Evolutionary conservation across 2,113 vertebrate genomes (phyloP).

Genomic region (Pogona vitticeps): DNA sequence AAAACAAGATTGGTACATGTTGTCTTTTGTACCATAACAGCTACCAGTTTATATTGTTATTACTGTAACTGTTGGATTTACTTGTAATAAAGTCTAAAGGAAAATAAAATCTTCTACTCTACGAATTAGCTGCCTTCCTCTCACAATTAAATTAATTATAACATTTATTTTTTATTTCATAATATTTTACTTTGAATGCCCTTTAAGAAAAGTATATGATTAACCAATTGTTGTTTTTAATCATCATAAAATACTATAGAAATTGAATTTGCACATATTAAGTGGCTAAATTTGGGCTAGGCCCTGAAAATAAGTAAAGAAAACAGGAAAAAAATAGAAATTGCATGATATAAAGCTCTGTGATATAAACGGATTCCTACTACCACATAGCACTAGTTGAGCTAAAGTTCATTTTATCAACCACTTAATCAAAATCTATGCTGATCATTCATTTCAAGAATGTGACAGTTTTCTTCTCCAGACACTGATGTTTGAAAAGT

Average conservation of each 20-base stretch:
- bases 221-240: background rate
- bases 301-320: slow-evolving; percentile 34
- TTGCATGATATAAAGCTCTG: background rate
- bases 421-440: background rate
- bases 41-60: background rate
- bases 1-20: background rate
- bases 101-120: background rate
- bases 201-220: background rate
- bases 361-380: slow-evolving; percentile 4
- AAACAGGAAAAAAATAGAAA: slow-evolving; percentile 24
- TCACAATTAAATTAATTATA: background rate
- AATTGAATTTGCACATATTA: slow-evolving; percentile 22
- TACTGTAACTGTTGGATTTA: background rate
- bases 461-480: background rate
- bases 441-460: slow-evolving; percentile 9
- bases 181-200: background rate
- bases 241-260: background rate
- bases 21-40: background rate
- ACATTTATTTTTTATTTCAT: background rate
- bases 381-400: slow-evolving; percentile 26
- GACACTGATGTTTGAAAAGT: rapidly evolving
- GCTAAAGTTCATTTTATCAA: slow-evolving; percentile 25
- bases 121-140: background rate
- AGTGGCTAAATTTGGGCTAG: slow-evolving; percentile 24
- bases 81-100: background rate